Evolutionary conservation across 1,140 invertebrate species (phyloP), one percentile per base, ranked within the genome.

Genomic region (Halesus radiatus): DNA sequence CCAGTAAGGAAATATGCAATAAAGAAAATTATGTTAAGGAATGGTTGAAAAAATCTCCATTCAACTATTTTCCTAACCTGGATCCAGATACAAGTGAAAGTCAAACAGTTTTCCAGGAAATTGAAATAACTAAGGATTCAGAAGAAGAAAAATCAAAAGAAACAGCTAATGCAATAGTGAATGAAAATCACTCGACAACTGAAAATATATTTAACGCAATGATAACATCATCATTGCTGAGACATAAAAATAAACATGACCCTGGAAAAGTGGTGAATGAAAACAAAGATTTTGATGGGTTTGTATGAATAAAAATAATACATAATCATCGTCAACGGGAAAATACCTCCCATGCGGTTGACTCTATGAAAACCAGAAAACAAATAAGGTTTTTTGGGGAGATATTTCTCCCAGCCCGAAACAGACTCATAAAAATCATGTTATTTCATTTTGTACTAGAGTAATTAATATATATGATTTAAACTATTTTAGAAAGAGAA

Each of bases 31-130:
- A 26, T 72, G 20, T 75, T 8, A 26, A 37, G 23, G n/a, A 60
- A 23, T 75, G 73, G 73, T 58, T 75, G 26, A 37, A 56, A n/a
- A 75, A 20, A 37, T 75, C 73, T 32, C 53, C 23, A 7, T 75
- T 75, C n/a, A 8, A 75, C 16, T 58, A 16, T 37, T 45, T 75
- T 29, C 73, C 53, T 13, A 18, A 60, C 10, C 18, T 72, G 8
- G 53, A 56, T 75, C 32, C 70, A 73, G 45, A 54, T 16, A 8
- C 23, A 73, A 52, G 32, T n/a, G 23, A 53, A 32, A n/a, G 5
- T 68, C 15, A 68, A 8, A 18, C 18, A 45, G 29, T n/a, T 68
- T 68, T 6, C n/a, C 2, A 68, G 23, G 64, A 45, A 7, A 68
- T 32, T 45, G 26, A 18, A 37, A 32, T 23, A 8, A 68, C 7